Evolutionary conservation across 35 echinoderm and acorn worm species (phyloP), one percentile per base, ranked within the genome.

Genomic region (Stichopus chloronotus): DNA sequence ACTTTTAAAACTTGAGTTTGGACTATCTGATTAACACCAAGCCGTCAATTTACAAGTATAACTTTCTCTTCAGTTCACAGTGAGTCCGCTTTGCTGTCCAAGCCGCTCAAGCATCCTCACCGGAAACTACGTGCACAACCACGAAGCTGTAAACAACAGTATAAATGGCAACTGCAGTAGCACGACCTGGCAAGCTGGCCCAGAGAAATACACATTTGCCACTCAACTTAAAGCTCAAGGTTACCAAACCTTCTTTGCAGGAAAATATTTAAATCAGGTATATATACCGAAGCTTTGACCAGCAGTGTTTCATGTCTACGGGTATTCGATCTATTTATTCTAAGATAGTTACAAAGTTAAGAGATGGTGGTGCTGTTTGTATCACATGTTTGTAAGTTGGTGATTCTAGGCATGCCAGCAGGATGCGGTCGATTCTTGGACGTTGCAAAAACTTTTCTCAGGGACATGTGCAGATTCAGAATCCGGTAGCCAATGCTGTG

Each of bases 81-180:
- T 79, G 25, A 99, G 97, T 57, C 97, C 97, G 5, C 90, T 99
- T 0, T 99, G 97, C 65, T 99, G 97, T 79, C 97, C 97, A 6
- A 99, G 97, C 57, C 79, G 97, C 56, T 99, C 97, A 14, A 99
- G 97, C 69, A 99, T 99, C 78, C 60, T 99, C 4, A 99, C 97
- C 0, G 97, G 97, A 8, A 99, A 99, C 83, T 99, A 96, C 81
- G 95, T 99, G n/a, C 97, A 99, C 72, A 99, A 99, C 63, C 97
- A 99, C 63, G 72, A 83, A 14, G 92, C 95, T 9, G 53, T 94
- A 12, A 99, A 99, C 74, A 99, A 99, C 65, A 92, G 87, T 19
- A 90, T 99, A 9, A 30, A 11, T 24, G 97, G 97, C 24, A 96
- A 96, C 92, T 99, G 97, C 77, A 99, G 95, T 71, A 99, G 95